These are phyloP conservation scores for Orientallactaga sibirica DNA, from an alignment of 2,797 vertebrate genomes.

Conservation along the genomic window DNA sequence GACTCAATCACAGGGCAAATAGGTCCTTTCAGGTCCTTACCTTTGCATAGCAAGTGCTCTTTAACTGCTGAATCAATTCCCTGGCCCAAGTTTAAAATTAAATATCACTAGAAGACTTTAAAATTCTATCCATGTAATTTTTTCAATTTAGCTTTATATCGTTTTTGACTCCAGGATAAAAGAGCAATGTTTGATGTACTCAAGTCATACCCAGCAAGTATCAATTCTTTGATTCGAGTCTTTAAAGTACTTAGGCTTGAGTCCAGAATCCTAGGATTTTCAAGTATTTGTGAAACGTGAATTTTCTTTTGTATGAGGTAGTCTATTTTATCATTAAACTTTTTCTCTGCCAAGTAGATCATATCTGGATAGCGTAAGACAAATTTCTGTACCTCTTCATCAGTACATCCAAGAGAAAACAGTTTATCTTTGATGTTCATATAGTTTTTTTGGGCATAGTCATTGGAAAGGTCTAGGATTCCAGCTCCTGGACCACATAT, in stretches of 20 bases:
- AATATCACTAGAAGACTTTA: not conserved
- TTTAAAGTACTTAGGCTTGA: slow-evolving; percentile 88
- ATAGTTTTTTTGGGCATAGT: slow-evolving; percentile 88
- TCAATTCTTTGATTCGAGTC: slow-evolving; percentile 86
- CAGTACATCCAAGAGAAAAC: slow-evolving; percentile 82
- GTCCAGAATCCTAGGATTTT: slow-evolving; percentile 89
- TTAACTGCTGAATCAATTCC: too few relatives aligned
- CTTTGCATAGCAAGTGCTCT: too few relatives aligned
- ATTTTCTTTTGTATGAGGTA: slow-evolving; percentile 88
- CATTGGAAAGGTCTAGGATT: slow-evolving; percentile 90
- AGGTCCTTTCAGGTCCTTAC: too few relatives aligned
- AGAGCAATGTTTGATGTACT: slow-evolving; percentile 87
- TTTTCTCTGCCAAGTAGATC: slow-evolving; percentile 87
- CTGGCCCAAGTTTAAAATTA: slow-evolving; percentile 30
- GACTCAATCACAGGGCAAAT: too few relatives aligned
- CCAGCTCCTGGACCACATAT: slow-evolving; percentile 86
- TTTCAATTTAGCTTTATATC: slow-evolving; percentile 88
- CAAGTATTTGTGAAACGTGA: slow-evolving; percentile 85
- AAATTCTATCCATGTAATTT: slow-evolving; percentile 62
- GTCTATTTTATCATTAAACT: slow-evolving; percentile 89
- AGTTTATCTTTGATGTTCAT: slow-evolving; percentile 86
- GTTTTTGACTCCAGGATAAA: slow-evolving; percentile 87
- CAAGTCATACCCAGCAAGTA: slow-evolving; percentile 89
- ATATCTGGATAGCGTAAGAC: slow-evolving; percentile 84
- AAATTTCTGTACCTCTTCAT: slow-evolving; percentile 84